Base-by-base conservation (phyloP, 2,797 vertebrate species). In the Sparus aurata region DNA sequence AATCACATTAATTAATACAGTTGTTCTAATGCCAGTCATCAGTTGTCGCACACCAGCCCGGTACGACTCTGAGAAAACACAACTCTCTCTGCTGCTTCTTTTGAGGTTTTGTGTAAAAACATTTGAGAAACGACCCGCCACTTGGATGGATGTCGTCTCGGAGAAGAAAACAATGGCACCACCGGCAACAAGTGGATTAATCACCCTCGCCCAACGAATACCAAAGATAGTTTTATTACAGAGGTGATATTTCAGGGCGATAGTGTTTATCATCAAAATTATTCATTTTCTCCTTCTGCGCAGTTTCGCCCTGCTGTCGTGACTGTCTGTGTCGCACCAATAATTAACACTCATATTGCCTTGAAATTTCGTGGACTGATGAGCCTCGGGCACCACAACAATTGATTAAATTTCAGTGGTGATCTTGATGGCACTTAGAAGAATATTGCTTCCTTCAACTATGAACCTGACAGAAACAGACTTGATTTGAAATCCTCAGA, bases 121-220 rank as follows among this genome's bases (percentile, higher is more conserved):
- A 18, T 52, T 67, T 70, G 50, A 73, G 12, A 65, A 84, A 64
- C 53, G 47, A 68, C 18, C 22, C 6, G 23, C 34, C 43, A 25
- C 46, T 62, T 5, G 1, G 54, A 73, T 73, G 22, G 62, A 72
- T 74, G 65, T 54, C 65, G 67, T 61, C 38, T 75, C 22, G 27
- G 60, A 60, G 77, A 49, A 23, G 60, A 49, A 79, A 70, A 79
- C 77, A 82, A 58, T 30, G 47, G 57, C 72, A 60, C 63, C 22
- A 47, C 54, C 72, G 62, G 73, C 68, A 69, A 74, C 61, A 50
- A 76, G 70, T 59, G 54, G 62, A 82, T 74, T 75, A 59, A 80
- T 79, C 57, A 58, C 59, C 27, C 5, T 58, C 27, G 9, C 20
- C 46, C 54, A 59, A n/a, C 55, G 43, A 74, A 60, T 45, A 63